Evolutionary conservation across 2,113 vertebrate species (phyloP).

Genomic region (Theropithecus gelada): DNA sequence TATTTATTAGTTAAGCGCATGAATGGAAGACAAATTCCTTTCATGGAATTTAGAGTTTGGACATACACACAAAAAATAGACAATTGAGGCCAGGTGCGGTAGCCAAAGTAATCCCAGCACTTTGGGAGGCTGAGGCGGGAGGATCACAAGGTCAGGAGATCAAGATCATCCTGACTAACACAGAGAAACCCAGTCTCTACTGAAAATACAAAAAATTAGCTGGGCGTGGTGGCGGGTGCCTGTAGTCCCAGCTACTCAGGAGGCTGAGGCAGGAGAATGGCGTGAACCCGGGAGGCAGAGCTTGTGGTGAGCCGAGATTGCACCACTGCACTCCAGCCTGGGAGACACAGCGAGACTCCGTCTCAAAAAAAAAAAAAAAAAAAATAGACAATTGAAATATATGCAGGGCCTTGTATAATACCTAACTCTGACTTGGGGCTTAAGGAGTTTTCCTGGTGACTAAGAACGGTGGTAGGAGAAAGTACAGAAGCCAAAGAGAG

Average conservation of each 20-base stretch:
- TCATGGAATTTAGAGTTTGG: not conserved
- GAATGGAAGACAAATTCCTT: not conserved
- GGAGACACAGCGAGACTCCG: rapidly evolving
- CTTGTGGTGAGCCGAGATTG: too few relatives aligned
- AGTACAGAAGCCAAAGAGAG: not conserved
- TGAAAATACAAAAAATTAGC: too few relatives aligned
- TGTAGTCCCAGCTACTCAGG: too few relatives aligned
- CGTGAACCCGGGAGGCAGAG: too few relatives aligned
- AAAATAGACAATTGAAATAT: not conserved
- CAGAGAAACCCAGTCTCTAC: rapidly evolving
- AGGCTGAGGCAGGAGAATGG: too few relatives aligned
- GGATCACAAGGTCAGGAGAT: too few relatives aligned
- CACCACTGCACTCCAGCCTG: too few relatives aligned
- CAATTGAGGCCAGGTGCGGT: not conserved
- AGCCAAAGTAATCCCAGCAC: too few relatives aligned
- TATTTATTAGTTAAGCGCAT: not conserved
- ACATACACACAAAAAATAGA: not conserved
- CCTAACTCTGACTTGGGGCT: not conserved
- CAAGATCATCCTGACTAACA: too few relatives aligned
- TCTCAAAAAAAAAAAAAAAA: not conserved
- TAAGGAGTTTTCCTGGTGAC: not conserved
- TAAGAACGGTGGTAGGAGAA: not conserved
- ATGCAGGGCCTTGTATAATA: not conserved
- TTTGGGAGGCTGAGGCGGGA: too few relatives aligned
- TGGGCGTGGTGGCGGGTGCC: too few relatives aligned